Conservation (phyloP, 2,113 vertebrate genomes). For the Cyphomyrus discorhynchus region DNA sequence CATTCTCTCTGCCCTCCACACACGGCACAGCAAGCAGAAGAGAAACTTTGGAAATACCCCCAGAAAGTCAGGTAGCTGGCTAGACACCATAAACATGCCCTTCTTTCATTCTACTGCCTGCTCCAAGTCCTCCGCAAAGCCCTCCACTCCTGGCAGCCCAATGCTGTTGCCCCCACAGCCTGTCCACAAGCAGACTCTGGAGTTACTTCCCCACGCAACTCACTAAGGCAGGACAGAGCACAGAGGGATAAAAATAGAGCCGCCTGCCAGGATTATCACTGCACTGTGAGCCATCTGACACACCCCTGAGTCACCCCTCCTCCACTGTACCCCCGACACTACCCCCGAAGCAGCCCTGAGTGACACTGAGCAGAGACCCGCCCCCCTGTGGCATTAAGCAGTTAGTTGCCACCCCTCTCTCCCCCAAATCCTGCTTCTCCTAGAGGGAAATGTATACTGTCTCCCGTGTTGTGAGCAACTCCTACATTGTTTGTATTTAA, state of each 20-base stretch:
- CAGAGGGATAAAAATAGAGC: conserved; percentile 77
- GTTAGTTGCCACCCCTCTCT: neutral
- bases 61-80: neutral
- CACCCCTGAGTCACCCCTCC: conserved; percentile 64
- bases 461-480: neutral
- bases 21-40: neutral
- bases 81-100: neutral
- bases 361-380: neutral
- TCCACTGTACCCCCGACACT: conserved; percentile 33
- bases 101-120: neutral
- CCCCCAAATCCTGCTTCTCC: neutral
- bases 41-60: neutral
- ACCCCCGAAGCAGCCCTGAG: neutral
- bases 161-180: neutral
- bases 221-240: conserved; percentile 63
- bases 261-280: conserved; percentile 74
- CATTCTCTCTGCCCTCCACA: conserved; percentile 48
- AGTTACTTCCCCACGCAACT: conserved; percentile 41
- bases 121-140: neutral
- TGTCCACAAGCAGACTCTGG: conserved; percentile 10
- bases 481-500: neutral
- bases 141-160: neutral
- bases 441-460: neutral
- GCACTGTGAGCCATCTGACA: conserved; percentile 58
- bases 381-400: neutral